These are phyloP conservation scores for Scaptodrosophila lebanonensis DNA, from an alignment of 1,140 invertebrate species.

Conservation along the genomic window DNA sequence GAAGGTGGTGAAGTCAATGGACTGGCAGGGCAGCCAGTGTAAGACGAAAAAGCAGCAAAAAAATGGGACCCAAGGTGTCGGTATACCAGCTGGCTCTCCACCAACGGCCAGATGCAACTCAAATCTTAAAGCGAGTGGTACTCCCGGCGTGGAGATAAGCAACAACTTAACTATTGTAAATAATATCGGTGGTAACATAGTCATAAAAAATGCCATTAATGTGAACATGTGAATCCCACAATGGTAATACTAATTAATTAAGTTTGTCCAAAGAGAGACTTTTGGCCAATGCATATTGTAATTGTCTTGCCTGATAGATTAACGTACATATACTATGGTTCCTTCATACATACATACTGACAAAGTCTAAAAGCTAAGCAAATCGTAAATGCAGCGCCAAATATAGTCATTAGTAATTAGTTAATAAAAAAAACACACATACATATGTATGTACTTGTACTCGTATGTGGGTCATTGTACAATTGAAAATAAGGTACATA, in stretches of 20 bases:
- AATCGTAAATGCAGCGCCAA: too few species aligned
- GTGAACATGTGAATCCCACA: constrained; percentile 55
- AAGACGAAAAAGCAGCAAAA: constrained; percentile 26
- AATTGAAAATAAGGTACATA: too few species aligned
- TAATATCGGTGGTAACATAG: constrained; percentile 55
- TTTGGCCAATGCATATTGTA: constrained; percentile 23
- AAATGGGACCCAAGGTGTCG: not conserved
- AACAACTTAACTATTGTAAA: constrained; percentile 53
- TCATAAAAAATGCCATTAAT: constrained; percentile 71
- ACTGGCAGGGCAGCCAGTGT: constrained; percentile 23
- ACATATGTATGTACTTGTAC: too few species aligned
- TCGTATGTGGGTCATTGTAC: too few species aligned
- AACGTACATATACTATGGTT: constrained; percentile 14
- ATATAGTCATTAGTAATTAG: too few species aligned
- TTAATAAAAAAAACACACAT: too few species aligned
- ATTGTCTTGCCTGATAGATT: constrained; percentile 22
- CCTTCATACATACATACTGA: too few species aligned
- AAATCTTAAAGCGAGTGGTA: not conserved
- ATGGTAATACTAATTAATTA: not conserved
- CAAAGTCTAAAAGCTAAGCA: too few species aligned
- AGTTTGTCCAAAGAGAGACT: not conserved
- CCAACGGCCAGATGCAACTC: not conserved
- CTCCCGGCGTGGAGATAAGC: constrained; percentile 35
- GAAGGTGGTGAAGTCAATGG: constrained; percentile 61
- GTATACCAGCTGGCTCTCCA: not conserved